These are phyloP conservation scores for Anadara kagoshimensis DNA, from an alignment of 1,140 invertebrate species.

Conservation along the genomic window DNA sequence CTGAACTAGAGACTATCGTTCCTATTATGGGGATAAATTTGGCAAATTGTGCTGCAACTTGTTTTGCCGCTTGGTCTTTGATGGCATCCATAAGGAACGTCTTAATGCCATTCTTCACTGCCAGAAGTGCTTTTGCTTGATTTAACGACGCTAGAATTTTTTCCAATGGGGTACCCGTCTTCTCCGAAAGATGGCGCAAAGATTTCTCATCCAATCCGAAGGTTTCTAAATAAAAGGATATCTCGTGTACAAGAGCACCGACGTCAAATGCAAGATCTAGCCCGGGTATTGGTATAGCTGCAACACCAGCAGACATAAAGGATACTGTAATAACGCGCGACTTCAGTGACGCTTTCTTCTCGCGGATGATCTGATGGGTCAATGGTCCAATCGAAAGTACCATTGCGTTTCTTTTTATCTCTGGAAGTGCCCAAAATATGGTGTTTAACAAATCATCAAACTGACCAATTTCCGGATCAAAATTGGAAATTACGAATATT, in stretches of 20 bases:
- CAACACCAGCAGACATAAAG: constrained; percentile 2
- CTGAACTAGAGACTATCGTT: background rate
- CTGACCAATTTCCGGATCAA: constrained; percentile 21
- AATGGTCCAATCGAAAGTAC: constrained; percentile 17
- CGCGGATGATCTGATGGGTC: constrained; percentile 20
- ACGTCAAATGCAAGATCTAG: constrained; percentile 7
- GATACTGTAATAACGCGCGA: background rate
- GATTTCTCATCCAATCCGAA: constrained; percentile 33
- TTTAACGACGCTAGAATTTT: background rate
- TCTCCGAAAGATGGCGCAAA: background rate
- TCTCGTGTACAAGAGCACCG: constrained; percentile 2
- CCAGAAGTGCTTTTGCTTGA: background rate
- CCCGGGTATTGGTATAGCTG: constrained; percentile 20
- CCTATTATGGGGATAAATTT: constrained; percentile 5
- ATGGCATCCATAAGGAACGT: background rate
- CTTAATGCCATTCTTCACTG: background rate
- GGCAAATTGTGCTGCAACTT: background rate
- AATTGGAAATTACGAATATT: constrained; percentile 35
- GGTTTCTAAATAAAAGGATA: constrained; percentile 17
- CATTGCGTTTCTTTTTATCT: constrained; percentile 21
- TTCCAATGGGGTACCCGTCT: background rate
- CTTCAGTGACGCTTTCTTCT: constrained; percentile 22
- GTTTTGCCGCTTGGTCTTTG: background rate
- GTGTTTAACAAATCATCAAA: constrained; percentile 17
- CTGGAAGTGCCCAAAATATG: constrained; percentile 10